Evolutionary conservation across 1,140 invertebrate genomes (phyloP).

Genomic region (Temnothorax curvispinosus): DNA sequence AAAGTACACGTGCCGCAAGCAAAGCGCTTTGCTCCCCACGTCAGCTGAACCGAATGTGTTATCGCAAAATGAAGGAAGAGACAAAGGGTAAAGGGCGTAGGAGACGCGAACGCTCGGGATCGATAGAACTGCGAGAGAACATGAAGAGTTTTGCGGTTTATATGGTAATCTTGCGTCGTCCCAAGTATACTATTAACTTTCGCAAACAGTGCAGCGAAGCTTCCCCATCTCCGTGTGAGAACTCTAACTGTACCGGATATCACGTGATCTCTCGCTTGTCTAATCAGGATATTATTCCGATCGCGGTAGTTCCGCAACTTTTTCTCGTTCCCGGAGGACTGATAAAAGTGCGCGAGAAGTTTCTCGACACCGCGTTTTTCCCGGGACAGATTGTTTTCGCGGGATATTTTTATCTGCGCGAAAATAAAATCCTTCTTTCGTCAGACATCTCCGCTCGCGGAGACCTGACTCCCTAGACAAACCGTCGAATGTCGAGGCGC

Average conservation of each 20-base stretch:
- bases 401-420: background rate
- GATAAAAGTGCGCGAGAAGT: background rate
- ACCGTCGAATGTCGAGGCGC: background rate
- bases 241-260: slow-evolving; percentile 14
- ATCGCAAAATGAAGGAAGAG: background rate
- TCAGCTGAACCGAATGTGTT: slow-evolving; percentile 45
- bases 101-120: background rate
- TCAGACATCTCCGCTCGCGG: background rate
- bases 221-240: background rate
- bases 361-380: background rate
- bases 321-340: background rate
- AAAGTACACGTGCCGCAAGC: slow-evolving; percentile 20
- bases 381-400: background rate
- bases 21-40: background rate
- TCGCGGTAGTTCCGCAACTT: background rate
- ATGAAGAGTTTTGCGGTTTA: slow-evolving; percentile 70
- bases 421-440: slow-evolving; percentile 8
- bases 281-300: slow-evolving; percentile 27
- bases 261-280: background rate
- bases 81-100: slow-evolving; percentile 40
- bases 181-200: slow-evolving; percentile 48
- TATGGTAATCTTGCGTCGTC: slow-evolving; percentile 69
- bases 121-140: slow-evolving; percentile 48
- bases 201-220: slow-evolving; percentile 31
- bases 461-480: too few relatives aligned